These are phyloP conservation scores for Phaethon lepturus DNA, from an alignment of 2,113 vertebrate genomes.

Conservation along the genomic window DNA sequence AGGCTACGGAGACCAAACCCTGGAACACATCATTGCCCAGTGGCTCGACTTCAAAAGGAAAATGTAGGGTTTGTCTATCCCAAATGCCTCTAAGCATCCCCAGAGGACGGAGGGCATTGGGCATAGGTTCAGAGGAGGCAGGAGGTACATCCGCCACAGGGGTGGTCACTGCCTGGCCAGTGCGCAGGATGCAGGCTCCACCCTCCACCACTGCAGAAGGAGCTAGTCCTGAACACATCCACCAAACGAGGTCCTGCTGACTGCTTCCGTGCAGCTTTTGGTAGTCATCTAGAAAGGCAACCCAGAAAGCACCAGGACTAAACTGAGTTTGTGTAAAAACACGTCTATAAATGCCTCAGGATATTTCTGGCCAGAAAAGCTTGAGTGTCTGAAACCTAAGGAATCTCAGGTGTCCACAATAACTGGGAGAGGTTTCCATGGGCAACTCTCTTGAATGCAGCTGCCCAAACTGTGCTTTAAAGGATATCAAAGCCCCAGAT, in stretches of 20 bases:
- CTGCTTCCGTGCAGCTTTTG: neutral
- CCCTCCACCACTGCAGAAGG: neutral
- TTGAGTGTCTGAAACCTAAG: neutral
- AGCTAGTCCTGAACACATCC: neutral
- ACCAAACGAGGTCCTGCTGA: neutral
- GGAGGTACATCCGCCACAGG: neutral
- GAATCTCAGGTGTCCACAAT: neutral
- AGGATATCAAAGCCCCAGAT: neutral
- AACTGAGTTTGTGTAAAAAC: neutral
- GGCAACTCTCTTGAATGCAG: neutral
- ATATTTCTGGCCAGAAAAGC: neutral
- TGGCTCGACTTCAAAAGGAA: neutral
- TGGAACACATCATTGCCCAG: neutral
- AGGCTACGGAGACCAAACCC: neutral
- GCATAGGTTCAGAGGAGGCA: neutral
- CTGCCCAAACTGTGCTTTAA: neutral
- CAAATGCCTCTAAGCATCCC: neutral
- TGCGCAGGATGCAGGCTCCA: accelerated
- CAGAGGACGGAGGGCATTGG: neutral
- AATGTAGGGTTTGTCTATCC: neutral
- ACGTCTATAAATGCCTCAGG: neutral
- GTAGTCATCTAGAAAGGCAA: neutral
- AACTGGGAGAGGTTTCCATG: neutral
- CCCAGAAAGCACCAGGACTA: neutral
- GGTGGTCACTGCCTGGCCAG: neutral